Base-by-base conservation (phyloP, 2,113 vertebrate genomes). In the Odocoileus hemionus region DNA sequence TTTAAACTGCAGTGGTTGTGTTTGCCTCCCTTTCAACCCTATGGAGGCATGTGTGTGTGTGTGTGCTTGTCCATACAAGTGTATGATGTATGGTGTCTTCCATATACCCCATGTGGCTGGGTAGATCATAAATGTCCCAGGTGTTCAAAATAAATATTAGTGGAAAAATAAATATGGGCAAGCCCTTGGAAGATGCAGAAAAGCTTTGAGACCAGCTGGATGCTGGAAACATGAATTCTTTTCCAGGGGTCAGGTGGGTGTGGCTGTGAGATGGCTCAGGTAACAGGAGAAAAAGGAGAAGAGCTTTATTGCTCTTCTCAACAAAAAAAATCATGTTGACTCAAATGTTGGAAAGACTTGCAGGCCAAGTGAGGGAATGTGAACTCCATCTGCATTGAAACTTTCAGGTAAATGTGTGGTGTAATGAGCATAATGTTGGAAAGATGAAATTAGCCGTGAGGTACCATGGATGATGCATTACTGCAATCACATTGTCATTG, bases 41-140 rank as follows among this genome's bases (percentile, higher is more conserved):
- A 0, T 30, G 8, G n/a, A 21, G 28, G 14, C 0, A 0, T 2
- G 15, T 15, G 30, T 28, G 12, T 28, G 5, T 39, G 36, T 12
- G 6, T 57, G 30, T n/a, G 14, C 23, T 79, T 6, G 19, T 11
- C 6, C 21, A 15, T 45, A 50, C 47, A 50, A 50, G 47, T 12
- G 0, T 50, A 50, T 50, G 47, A 12, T 50, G 12, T 50, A 50
- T 50, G 13, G 36, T 7, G 1, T 50, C 45, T 79, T 50, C 15
- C 7, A 3, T 10, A 70, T 10, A 25, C 10, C 39, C 70, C 33
- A 0, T 2, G 6, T 26, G 8, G 33, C 30, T 5, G 5, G 28
- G 16, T 43, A 16, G 0, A 0, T 28, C 5, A 25, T 2, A 54
- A 43, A 43, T 0, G 2, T 36, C 80, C 50, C 11, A 36, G 11